These are phyloP conservation scores for Lethrus apterus DNA, from an alignment of 1,140 invertebrate species.

Conservation along the genomic window DNA sequence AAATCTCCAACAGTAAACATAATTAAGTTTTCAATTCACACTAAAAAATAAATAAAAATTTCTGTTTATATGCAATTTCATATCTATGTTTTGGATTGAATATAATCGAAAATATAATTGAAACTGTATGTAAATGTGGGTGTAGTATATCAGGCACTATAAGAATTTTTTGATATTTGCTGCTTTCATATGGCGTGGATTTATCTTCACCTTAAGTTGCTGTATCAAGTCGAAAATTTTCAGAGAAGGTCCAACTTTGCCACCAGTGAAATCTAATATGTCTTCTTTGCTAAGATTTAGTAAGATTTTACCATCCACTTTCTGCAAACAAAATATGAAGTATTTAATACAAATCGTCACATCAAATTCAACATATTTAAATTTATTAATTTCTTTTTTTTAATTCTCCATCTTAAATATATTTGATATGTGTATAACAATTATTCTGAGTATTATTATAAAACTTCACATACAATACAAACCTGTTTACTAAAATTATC, in stretches of 20 bases:
- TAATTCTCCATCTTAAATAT: no score
- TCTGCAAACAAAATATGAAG: constrained; percentile 42
- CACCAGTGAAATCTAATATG: constrained; percentile 80
- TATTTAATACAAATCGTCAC: neutral
- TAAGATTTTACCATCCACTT: constrained; percentile 73
- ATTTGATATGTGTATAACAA: no score
- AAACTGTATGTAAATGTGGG: neutral
- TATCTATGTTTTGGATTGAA: neutral
- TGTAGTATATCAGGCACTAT: constrained; percentile 33
- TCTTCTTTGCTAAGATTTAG: constrained; percentile 79
- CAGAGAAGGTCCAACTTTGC: constrained; percentile 88
- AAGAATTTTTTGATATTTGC: constrained; percentile 42
- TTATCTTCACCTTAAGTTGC: constrained; percentile 76
- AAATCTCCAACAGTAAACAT: no score
- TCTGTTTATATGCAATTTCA: neutral
- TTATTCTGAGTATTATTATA: no score
- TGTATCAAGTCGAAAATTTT: constrained; percentile 90
- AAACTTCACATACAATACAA: constrained; percentile 22
- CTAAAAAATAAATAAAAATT: no score
- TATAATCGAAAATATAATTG: neutral
- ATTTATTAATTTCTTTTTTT: no score
- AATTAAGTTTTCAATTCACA: no score
- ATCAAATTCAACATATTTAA: no score
- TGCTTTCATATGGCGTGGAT: constrained; percentile 52
- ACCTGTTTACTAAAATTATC: constrained; percentile 73